These are phyloP conservation scores for Gulo gulo DNA, from an alignment of 2,113 vertebrate genomes.

Conservation along the genomic window DNA sequence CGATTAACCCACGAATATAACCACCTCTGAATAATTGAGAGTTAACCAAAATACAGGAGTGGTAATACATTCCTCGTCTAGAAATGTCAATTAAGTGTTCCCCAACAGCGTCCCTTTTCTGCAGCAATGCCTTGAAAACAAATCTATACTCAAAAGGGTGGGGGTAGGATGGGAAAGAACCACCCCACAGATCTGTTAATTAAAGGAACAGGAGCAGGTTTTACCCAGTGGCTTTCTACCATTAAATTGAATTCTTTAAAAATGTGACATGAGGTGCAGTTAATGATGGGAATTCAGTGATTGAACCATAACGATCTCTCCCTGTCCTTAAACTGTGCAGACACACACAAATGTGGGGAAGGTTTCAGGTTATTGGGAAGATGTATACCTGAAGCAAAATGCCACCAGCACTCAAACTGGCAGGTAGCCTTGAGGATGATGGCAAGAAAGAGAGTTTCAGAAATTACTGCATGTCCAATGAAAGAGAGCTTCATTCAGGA, in stretches of 20 bases:
- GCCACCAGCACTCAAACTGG: slow-evolving; percentile 9
- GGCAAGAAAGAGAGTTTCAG: slow-evolving; percentile 33
- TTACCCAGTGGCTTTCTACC: slow-evolving; percentile 76
- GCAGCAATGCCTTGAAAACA: slow-evolving; percentile 60
- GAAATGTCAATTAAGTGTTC: slow-evolving; percentile 54
- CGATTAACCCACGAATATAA: slow-evolving; percentile 21
- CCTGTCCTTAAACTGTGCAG: slow-evolving; percentile 53
- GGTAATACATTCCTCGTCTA: slow-evolving; percentile 23
- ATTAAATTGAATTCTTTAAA: slow-evolving; percentile 80
- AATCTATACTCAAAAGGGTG: slow-evolving; percentile 69
- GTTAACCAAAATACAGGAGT: slow-evolving; percentile 18
- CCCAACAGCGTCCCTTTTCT: slow-evolving; percentile 53
- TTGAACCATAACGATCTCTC: slow-evolving; percentile 73
- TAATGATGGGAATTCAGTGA: slow-evolving; percentile 74
- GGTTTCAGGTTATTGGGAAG: slow-evolving; percentile 56
- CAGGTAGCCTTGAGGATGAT: slow-evolving; percentile 1
- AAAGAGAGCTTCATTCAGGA: slow-evolving; percentile 26
- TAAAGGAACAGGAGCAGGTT: slow-evolving; percentile 66
- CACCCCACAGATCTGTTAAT: slow-evolving; percentile 76
- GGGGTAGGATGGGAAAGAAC: slow-evolving; percentile 36
- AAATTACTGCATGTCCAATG: neutral
- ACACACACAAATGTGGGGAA: neutral
- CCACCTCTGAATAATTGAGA: slow-evolving; percentile 18
- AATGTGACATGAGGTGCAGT: slow-evolving; percentile 77
- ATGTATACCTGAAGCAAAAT: slow-evolving; percentile 57